These are phyloP conservation scores for Lota lota DNA, from an alignment of 2,113 vertebrate species.

Conservation along the genomic window DNA sequence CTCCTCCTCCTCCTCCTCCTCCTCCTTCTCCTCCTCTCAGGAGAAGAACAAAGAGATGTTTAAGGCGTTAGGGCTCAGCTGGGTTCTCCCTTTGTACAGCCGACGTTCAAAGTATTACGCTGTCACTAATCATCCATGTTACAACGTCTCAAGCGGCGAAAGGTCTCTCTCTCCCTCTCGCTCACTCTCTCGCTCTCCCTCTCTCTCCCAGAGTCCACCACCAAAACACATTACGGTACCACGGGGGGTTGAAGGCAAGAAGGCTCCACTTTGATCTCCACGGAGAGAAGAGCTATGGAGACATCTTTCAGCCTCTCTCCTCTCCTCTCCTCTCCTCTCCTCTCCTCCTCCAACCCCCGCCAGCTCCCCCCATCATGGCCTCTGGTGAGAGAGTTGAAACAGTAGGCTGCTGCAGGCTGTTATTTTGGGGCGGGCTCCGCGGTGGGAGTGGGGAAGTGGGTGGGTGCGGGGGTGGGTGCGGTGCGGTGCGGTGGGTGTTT, in stretches of 20 bases:
- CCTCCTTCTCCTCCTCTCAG: conserved; percentile 6
- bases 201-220: conserved; percentile 62
- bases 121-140: conserved; percentile 74
- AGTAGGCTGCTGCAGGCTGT: conserved; percentile 74
- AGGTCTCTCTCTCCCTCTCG: conserved; percentile 49
- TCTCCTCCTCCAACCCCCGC: conserved; percentile 40
- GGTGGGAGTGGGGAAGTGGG: not conserved
- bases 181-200: too few species aligned
- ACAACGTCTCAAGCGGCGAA: conserved; percentile 56
- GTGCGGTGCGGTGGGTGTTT: not conserved
- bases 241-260: conserved; percentile 52
- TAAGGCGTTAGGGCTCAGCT: conserved; percentile 77
- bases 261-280: conserved; percentile 74
- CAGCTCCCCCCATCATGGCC: conserved; percentile 35
- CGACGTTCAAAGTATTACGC: conserved; percentile 68
- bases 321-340: conserved; percentile 12
- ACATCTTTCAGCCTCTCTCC: conserved; percentile 60
- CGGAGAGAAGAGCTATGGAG: conserved; percentile 61
- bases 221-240: conserved; percentile 57
- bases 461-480: conserved; percentile 9
- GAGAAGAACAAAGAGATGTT: conserved; percentile 30
- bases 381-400: conserved; percentile 76
- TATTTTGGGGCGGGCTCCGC: conserved; percentile 71
- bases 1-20: too few species aligned
- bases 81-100: conserved; percentile 68